Base-by-base conservation (phyloP, 2,113 vertebrate genomes). In the Heterotilapia buettikoferi region DNA sequence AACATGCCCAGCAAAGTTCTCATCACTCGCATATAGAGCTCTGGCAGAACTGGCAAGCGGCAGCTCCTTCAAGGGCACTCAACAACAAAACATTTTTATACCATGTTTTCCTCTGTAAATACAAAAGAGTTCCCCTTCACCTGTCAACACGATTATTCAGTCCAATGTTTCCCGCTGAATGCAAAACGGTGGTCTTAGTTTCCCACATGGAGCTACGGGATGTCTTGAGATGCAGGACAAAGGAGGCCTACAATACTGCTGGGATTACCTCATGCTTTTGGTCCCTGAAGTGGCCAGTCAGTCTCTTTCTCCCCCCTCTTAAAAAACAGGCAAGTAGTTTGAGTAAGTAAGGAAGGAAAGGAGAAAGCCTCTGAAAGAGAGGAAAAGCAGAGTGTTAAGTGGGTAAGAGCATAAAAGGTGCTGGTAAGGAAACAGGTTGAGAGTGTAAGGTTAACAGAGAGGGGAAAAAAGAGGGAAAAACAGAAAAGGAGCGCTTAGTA, bases 181-280 rank as follows among this genome's bases (percentile, higher is more conserved):
- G 80, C 84, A 11, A 84, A 95, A 86, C 26, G 80, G 88, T 92
- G 90, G 89, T 92, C 91, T 89, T 93, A 90, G 89, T 94, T 96
- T 96, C 96, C 95, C 96, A 96, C 93, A 93, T 95, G 90, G 90
- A 93, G 80, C 94, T 88, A 89, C 91, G 95, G 94, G 94, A 94
- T 94, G 94, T 94, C 93, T 93, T 88, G 90, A 92, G 93, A 88
- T 85, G 66, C 12, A 8, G 86, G 87, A 96, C 94, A 96, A 95
- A 95, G 80, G 88, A 83, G 85, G 84, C 89, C 87, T 76, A 88
- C 91, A 91, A 78, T 92, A 89, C 80, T 82, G 76, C 83, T 52
- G 80, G 89, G 92, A 95, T 96, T 95, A 96, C 95, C 95, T 96
- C 96, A 96, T 95, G 86, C 71, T 85, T 94, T 95, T 94, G 93